phyloP scores from a whole-genome alignment of 2,113 vertebrate genomes.

The Myotis davidii region DNA sequence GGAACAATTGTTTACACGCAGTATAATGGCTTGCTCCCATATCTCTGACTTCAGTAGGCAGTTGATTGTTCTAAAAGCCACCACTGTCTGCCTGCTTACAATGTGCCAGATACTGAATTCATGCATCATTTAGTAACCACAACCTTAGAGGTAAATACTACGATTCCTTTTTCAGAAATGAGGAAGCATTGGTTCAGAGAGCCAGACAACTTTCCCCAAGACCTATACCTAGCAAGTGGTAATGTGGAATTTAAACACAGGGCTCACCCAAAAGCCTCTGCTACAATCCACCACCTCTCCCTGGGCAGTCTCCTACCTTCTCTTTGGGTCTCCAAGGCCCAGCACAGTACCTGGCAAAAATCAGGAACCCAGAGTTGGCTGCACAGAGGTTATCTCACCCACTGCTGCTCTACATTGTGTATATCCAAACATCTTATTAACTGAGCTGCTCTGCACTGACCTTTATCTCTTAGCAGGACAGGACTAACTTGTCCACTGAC shows the following conservation, averaged over 20 bases:
- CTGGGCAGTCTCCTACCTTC: neutral
- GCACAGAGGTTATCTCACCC: neutral
- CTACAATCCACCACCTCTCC: neutral
- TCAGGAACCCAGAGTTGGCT: neutral
- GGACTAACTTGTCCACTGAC: neutral
- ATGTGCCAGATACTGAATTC: neutral
- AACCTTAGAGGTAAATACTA: neutral
- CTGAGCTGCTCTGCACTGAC: neutral
- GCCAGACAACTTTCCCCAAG: neutral
- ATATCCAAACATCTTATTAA: neutral
- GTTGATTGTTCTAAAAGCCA: neutral
- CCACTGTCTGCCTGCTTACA: neutral
- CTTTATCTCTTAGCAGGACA: neutral
- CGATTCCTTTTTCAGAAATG: constrained; percentile 16
- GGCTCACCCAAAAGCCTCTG: neutral
- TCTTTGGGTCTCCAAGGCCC: neutral
- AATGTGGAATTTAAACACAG: neutral
- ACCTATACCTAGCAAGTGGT: neutral
- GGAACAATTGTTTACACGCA: neutral
- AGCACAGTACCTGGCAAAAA: neutral
- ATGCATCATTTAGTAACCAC: neutral
- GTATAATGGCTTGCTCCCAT: neutral
- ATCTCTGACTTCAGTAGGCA: neutral
- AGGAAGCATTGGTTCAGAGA: constrained; percentile 12
- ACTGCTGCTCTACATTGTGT: neutral